A percentile compares a stretch with the other conserved stretches of the same genome.
These are phyloP conservation scores for Dysmachus trigonus DNA, from an alignment of 2,888 invertebrate species.

Conservation along the genomic window DNA sequence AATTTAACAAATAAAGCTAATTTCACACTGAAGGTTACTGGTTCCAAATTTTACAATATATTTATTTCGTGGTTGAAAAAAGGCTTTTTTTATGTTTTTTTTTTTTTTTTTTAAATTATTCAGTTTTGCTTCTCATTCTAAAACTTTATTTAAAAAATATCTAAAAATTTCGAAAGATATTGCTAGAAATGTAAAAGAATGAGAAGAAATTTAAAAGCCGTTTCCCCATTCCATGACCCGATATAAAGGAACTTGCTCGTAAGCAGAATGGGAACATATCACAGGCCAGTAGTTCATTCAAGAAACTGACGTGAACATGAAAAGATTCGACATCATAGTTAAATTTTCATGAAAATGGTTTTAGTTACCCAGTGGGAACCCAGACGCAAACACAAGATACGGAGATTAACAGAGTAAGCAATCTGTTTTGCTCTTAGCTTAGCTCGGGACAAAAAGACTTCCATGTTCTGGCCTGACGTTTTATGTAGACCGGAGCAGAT, in stretches of 20 bases:
- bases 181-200: background rate
- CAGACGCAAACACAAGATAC: conserved; percentile 7
- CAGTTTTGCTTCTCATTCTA: too few relatives aligned
- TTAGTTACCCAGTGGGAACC: background rate
- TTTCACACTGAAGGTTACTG: too few relatives aligned
- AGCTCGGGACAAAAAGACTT: background rate
- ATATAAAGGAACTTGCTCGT: background rate
- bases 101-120: too few relatives aligned
- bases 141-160: background rate
- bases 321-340: conserved; percentile 18
- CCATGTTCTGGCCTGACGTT: background rate
- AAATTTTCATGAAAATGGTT: conserved; percentile 22
- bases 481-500: background rate
- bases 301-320: conserved; percentile 15
- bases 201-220: background rate
- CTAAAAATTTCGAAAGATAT: background rate
- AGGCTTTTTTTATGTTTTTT: too few relatives aligned
- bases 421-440: background rate
- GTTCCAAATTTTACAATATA: too few relatives aligned
- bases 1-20: too few relatives aligned
- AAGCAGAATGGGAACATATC: background rate
- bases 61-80: too few relatives aligned
- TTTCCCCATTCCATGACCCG: background rate
- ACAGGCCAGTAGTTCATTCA: conserved; percentile 2
- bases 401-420: conserved; percentile 19